phyloP scores from a whole-genome alignment of 2,888 invertebrate genomes.

The Cerceris rybyensis region DNA sequence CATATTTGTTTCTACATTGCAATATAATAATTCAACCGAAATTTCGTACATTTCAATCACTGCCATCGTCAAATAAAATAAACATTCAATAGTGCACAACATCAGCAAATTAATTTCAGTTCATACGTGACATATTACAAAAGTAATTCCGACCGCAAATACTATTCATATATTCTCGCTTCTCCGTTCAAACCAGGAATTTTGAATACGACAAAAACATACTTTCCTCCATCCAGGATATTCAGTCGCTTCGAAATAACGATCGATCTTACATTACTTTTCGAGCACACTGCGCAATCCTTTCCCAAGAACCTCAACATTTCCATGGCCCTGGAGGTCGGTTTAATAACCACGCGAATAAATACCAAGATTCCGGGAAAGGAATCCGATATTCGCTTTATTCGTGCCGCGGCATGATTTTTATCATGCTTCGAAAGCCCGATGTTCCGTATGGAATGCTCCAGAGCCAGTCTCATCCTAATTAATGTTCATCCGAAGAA shows the following conservation, averaged over 20 bases:
- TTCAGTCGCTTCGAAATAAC: neutral
- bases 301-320: neutral
- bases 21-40: too few relatives aligned
- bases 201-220: neutral
- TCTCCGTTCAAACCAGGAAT: too few relatives aligned
- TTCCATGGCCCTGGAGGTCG: neutral
- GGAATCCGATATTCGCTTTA: neutral
- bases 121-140: too few relatives aligned
- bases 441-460: slow-evolving; percentile 3
- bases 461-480: slow-evolving; percentile 25
- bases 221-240: neutral
- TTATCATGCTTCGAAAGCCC: slow-evolving; percentile 18
- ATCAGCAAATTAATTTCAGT: too few relatives aligned
- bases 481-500: slow-evolving; percentile 43
- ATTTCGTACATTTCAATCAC: too few relatives aligned
- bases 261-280: neutral
- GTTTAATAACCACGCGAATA: slow-evolving; percentile 26
- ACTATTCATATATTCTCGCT: too few relatives aligned
- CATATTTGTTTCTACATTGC: too few relatives aligned
- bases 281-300: neutral
- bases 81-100: too few relatives aligned
- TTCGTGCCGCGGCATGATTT: slow-evolving; percentile 22
- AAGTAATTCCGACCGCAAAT: too few relatives aligned
- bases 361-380: slow-evolving; percentile 3
- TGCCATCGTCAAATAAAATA: too few relatives aligned